Percentiles rank a stretch among this genome's conserved stretches.
Evolutionary conservation across 2,888 invertebrate genomes (phyloP).

Genomic region (Phengaris arion): DNA sequence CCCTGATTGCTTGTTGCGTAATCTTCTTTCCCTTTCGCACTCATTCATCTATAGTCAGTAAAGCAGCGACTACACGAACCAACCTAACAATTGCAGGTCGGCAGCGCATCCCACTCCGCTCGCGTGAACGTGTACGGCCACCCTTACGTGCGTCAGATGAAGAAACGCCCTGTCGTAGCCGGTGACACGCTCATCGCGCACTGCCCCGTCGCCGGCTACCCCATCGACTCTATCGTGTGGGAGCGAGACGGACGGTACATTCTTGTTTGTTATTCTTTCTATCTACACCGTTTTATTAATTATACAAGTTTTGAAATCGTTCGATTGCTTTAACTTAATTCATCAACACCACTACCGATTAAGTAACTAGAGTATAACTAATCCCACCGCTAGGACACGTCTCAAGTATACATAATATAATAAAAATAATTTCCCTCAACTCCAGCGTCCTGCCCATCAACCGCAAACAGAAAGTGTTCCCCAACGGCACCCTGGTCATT

Average conservation of each 20-base stretch:
- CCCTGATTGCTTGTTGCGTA: background rate
- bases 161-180: slow-evolving; percentile 94
- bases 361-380: too few relatives aligned
- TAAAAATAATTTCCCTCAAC: slow-evolving; percentile 28
- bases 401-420: too few relatives aligned
- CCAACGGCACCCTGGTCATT: slow-evolving; percentile 95
- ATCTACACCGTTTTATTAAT: background rate
- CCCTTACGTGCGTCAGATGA: slow-evolving; percentile 94
- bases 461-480: slow-evolving; percentile 95
- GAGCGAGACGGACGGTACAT: slow-evolving; percentile 85
- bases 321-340: too few relatives aligned
- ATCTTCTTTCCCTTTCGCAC: background rate
- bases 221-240: slow-evolving; percentile 97
- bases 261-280: slow-evolving; percentile 1
- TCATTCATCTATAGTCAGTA: background rate
- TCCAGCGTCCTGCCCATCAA: slow-evolving; percentile 92
- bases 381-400: too few relatives aligned
- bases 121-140: slow-evolving; percentile 94
- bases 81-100: slow-evolving; percentile 80
- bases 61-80: background rate
- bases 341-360: too few relatives aligned
- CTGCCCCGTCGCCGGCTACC: slow-evolving; percentile 97
- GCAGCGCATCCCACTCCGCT: slow-evolving; percentile 90
- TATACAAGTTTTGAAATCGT: too few relatives aligned
- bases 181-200: slow-evolving; percentile 93